A percentile compares a stretch with the other conserved stretches of the same genome.
Evolutionary conservation across 2,113 vertebrate genomes (phyloP).

Genomic region (Camelus bactrianus): DNA sequence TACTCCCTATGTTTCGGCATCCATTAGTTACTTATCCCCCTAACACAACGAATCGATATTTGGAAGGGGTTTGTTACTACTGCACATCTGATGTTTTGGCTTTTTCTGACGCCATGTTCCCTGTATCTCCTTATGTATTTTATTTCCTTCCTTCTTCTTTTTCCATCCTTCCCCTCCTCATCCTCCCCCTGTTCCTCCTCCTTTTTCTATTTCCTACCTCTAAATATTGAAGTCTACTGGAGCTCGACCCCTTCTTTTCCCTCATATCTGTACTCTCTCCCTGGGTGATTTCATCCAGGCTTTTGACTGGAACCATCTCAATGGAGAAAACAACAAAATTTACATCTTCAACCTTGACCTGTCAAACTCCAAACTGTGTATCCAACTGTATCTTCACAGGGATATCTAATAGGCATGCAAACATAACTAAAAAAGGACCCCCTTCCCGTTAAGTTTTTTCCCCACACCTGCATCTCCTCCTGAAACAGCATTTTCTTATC

Average conservation of each 20-base stretch:
- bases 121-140: neutral
- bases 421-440: neutral
- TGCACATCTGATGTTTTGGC: neutral
- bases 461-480: neutral
- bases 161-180: neutral
- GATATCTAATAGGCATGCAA: too few relatives aligned
- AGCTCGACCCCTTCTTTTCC: neutral
- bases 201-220: neutral
- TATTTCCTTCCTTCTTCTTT: neutral
- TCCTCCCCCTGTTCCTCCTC: neutral
- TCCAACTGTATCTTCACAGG: neutral
- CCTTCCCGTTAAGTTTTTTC: rapidly evolving
- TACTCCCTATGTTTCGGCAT: neutral
- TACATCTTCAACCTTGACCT: neutral
- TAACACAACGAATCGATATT: neutral
- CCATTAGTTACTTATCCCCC: neutral
- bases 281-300: neutral
- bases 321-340: neutral
- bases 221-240: neutral
- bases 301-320: neutral
- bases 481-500: too few relatives aligned
- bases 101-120: neutral
- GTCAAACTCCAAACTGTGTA: neutral
- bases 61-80: neutral
- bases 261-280: neutral